phyloP scores from a whole-genome alignment of 2,113 vertebrate genomes.

The Phodopus roborovskii region DNA sequence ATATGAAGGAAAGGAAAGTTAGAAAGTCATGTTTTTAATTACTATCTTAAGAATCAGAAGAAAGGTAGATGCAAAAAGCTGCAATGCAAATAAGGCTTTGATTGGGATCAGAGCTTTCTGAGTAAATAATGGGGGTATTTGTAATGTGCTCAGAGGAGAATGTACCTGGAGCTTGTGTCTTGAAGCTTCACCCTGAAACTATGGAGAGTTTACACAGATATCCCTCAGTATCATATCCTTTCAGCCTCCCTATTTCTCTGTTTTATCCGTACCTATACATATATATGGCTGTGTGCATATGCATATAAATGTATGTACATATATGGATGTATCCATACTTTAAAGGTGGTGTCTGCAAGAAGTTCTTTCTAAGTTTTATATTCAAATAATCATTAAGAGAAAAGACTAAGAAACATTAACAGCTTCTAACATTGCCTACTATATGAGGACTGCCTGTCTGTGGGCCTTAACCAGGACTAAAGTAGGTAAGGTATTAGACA shows the following conservation, averaged over 20 bases:
- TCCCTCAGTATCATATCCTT: background rate
- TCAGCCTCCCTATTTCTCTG: background rate
- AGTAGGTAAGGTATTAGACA: background rate
- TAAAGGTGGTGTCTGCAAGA: background rate
- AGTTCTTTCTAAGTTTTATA: background rate
- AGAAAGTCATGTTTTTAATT: conserved; percentile 34
- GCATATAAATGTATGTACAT: background rate
- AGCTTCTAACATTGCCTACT: background rate
- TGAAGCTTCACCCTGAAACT: background rate
- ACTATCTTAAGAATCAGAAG: conserved; percentile 59
- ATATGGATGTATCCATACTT: background rate
- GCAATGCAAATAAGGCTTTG: conserved; percentile 7
- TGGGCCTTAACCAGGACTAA: background rate
- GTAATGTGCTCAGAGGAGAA: background rate
- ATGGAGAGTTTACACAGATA: background rate
- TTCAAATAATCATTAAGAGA: background rate
- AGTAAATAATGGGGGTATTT: conserved; percentile 60
- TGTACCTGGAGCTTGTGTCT: conserved; percentile 11
- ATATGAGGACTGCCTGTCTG: fast-evolving
- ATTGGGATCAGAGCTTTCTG: conserved; percentile 57
- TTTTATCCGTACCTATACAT: background rate
- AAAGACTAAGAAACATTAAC: background rate
- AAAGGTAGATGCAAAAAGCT: conserved; percentile 37
- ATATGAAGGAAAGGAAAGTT: background rate
- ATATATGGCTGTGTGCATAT: background rate